These are phyloP conservation scores for Arremon brunneinucha DNA, from an alignment of 2,797 vertebrate species.

Conservation along the genomic window DNA sequence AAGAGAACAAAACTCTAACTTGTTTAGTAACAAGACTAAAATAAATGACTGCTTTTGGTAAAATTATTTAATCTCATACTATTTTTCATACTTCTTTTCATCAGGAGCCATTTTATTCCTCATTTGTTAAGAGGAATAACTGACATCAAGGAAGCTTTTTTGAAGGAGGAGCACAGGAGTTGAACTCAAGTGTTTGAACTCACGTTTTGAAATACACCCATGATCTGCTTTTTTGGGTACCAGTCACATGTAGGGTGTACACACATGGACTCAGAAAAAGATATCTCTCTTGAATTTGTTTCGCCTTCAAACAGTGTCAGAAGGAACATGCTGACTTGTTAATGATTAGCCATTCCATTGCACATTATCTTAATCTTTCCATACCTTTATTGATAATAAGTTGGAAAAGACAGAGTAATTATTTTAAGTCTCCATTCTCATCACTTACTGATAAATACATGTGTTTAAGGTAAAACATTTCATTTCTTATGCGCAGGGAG, in stretches of 20 bases:
- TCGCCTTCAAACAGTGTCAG: neutral
- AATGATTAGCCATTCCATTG: neutral
- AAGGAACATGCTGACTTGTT: neutral
- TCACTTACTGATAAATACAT: neutral
- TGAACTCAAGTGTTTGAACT: neutral
- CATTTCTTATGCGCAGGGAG: neutral
- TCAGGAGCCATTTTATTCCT: neutral
- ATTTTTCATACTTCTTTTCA: neutral
- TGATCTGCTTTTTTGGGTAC: neutral
- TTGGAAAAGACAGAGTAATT: neutral
- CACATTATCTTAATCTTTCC: neutral
- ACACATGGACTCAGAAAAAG: neutral
- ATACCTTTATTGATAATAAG: neutral
- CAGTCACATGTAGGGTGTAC: neutral
- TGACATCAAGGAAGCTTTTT: neutral
- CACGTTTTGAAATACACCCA: neutral
- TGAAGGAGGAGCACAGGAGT: neutral
- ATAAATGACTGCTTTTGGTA: neutral
- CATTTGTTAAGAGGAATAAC: neutral
- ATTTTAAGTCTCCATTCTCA: neutral
- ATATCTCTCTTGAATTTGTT: neutral
- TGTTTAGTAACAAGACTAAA: neutral
- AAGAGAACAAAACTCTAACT: neutral
- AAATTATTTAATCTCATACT: neutral
- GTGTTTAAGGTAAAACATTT: neutral